Evolutionary conservation across 1,140 invertebrate species (phyloP).

Genomic region (Papilio polytes): DNA sequence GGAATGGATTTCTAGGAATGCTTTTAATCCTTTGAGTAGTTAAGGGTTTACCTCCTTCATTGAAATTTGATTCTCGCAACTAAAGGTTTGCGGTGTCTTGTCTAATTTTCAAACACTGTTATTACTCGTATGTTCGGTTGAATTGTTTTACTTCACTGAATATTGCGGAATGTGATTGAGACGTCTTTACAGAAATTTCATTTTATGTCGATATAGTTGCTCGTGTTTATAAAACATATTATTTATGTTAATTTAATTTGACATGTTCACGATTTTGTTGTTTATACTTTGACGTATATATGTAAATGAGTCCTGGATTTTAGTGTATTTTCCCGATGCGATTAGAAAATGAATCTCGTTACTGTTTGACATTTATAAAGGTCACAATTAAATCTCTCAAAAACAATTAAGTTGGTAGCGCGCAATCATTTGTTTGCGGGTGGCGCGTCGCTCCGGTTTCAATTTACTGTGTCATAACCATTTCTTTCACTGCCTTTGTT

Average conservation of each 20-base stretch:
- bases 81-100: constrained; percentile 39
- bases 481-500: constrained; percentile 30
- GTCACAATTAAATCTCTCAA: constrained; percentile 26
- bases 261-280: background rate
- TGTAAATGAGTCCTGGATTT: background rate
- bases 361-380: background rate
- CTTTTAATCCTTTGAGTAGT: constrained; percentile 56
- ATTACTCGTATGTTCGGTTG: constrained; percentile 1
- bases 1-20: constrained; percentile 51
- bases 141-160: constrained; percentile 6
- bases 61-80: constrained; percentile 48
- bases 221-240: background rate
- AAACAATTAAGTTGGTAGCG: constrained; percentile 21
- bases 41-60: constrained; percentile 53
- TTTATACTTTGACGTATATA: too few relatives aligned
- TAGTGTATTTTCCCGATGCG: background rate
- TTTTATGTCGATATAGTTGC: background rate
- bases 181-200: background rate
- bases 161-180: background rate
- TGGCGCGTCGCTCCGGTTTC: constrained; percentile 25
- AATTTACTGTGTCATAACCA: constrained; percentile 34
- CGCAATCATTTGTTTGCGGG: constrained; percentile 33
- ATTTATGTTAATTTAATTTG: background rate
- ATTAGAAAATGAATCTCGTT: background rate
- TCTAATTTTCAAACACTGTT: constrained; percentile 27